These are phyloP conservation scores for Siniperca obscura DNA, from an alignment of 2,797 vertebrate genomes.

Conservation along the genomic window DNA sequence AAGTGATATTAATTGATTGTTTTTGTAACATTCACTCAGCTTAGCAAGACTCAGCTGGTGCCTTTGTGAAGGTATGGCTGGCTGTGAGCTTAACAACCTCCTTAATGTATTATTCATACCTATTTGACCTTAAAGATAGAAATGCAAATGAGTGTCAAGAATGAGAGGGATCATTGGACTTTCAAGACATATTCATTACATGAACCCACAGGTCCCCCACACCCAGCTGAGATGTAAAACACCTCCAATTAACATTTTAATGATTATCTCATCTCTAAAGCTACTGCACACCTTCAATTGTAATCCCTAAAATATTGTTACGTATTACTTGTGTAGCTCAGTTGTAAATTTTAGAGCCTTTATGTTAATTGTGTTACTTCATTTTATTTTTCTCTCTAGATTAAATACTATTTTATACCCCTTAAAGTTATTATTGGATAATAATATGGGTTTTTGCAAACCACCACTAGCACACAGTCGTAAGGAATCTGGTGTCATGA, in stretches of 20 bases:
- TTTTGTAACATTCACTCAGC: constrained; percentile 75
- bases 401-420: background rate
- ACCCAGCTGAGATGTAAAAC: constrained; percentile 81
- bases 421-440: background rate
- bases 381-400: background rate
- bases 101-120: constrained; percentile 86
- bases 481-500: background rate
- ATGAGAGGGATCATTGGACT: constrained; percentile 79
- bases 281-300: constrained; percentile 23
- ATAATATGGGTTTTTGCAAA: background rate
- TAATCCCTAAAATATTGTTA: background rate
- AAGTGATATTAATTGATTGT: constrained; percentile 83
- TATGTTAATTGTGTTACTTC: background rate
- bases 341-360: constrained; percentile 4
- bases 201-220: constrained; percentile 70
- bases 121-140: constrained; percentile 86
- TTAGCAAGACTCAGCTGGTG: constrained; percentile 80
- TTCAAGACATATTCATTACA: constrained; percentile 85
- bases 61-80: constrained; percentile 76
- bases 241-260: constrained; percentile 79
- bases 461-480: background rate
- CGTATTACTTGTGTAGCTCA: background rate
- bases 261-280: constrained; percentile 69
- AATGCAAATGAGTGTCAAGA: constrained; percentile 82
- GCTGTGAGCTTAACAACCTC: constrained; percentile 80